These are phyloP conservation scores for Plemyria rubiginata DNA, from an alignment of 2,888 invertebrate species.

Conservation along the genomic window DNA sequence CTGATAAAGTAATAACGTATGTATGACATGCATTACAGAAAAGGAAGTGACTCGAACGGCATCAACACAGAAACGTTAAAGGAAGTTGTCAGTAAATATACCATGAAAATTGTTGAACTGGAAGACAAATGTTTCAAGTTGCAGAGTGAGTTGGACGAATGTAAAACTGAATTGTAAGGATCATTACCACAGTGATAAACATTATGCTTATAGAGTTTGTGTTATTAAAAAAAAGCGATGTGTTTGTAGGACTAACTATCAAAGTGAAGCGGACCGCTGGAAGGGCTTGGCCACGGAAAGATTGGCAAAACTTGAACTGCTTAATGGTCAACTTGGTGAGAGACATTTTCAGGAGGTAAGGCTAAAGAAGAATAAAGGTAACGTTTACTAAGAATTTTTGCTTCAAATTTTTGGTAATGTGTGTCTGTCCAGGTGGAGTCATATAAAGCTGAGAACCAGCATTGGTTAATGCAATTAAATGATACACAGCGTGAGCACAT, in stretches of 20 bases:
- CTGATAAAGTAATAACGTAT: conserved; percentile 35
- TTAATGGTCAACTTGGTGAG: conserved; percentile 85
- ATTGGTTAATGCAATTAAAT: conserved; percentile 85
- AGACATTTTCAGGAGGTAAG: conserved; percentile 85
- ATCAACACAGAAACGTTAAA: conserved; percentile 58
- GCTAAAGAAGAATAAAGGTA: not conserved
- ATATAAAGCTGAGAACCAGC: conserved; percentile 87
- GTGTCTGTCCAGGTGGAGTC: conserved; percentile 76
- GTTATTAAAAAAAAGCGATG: not conserved
- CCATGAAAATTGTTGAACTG: conserved; percentile 67
- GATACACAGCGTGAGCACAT: conserved; percentile 81
- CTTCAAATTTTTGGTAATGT: not conserved
- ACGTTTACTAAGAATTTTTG: not conserved
- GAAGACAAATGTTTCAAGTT: conserved; percentile 74
- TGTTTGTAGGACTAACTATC: conserved; percentile 60
- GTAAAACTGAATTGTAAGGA: conserved; percentile 81
- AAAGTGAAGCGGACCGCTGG: conserved; percentile 85
- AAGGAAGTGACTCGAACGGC: conserved; percentile 53
- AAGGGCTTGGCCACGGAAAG: conserved; percentile 88
- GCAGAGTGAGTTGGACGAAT: conserved; percentile 72
- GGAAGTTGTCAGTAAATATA: conserved; percentile 69
- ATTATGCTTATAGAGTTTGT: not conserved
- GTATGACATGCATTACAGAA: conserved; percentile 60
- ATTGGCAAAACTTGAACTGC: conserved; percentile 86
- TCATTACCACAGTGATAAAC: not conserved